Evolutionary conservation across 35 echinoderm and acorn worm genomes (phyloP).

Genomic region (Heliocidaris erythrogramma): DNA sequence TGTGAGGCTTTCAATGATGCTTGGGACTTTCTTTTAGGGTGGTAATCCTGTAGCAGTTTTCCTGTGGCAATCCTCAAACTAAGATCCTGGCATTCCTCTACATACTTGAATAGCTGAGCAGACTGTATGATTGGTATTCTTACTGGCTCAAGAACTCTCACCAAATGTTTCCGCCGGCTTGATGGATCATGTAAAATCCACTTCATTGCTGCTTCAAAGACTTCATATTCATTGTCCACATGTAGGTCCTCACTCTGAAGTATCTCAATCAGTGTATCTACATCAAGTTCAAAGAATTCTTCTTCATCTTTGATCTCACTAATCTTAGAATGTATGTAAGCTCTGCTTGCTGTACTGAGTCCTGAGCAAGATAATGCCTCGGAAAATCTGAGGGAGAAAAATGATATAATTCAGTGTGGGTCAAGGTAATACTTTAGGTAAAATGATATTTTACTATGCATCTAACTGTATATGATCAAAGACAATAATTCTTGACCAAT

Average conservation of each 20-base stretch:
- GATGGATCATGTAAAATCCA: constrained; percentile 83
- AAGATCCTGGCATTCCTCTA: constrained; percentile 78
- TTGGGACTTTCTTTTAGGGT: constrained; percentile 61
- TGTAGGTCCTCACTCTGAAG: constrained; percentile 72
- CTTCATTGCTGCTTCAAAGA: constrained; percentile 75
- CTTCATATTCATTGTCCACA: constrained; percentile 91
- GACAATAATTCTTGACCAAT: too few species aligned
- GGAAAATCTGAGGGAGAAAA: constrained; percentile 40
- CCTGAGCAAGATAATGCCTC: constrained; percentile 62
- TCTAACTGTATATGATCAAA: too few species aligned
- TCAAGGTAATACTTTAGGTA: too few species aligned
- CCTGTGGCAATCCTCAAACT: constrained; percentile 74
- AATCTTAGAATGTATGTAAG: constrained; percentile 69
- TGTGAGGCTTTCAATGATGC: background rate
- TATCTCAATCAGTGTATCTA: constrained; percentile 53
- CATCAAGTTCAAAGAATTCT: constrained; percentile 70
- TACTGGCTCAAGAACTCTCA: constrained; percentile 75
- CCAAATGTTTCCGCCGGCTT: constrained; percentile 64
- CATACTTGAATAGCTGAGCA: constrained; percentile 69
- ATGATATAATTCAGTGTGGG: background rate
- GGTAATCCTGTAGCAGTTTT: constrained; percentile 75
- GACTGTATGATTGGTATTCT: constrained; percentile 81
- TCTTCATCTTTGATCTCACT: constrained; percentile 67
- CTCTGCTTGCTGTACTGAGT: constrained; percentile 44
- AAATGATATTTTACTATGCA: too few species aligned